phyloP scores from a whole-genome alignment of 2,113 vertebrate species.

The Pantherophis guttatus region DNA sequence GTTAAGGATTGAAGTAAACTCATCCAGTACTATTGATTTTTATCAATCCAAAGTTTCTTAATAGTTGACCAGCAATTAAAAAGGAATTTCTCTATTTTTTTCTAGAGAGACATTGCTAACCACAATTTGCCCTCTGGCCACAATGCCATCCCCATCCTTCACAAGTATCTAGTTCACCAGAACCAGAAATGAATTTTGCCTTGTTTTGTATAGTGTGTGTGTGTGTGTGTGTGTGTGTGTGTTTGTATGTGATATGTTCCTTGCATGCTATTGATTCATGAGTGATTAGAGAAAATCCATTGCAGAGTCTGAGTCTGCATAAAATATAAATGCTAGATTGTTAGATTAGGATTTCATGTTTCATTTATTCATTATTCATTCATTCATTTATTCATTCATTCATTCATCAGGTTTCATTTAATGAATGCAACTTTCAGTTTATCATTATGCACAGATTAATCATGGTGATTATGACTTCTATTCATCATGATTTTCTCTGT shows the following conservation, averaged over 20 bases:
- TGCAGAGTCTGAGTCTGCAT: background rate
- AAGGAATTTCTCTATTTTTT: background rate
- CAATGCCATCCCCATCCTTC: background rate
- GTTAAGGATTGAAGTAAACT: background rate
- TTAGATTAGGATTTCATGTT: background rate
- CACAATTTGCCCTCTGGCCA: background rate
- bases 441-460: background rate
- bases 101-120: background rate
- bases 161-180: background rate
- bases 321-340: background rate
- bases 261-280: background rate
- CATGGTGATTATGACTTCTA: background rate
- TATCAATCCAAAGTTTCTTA: background rate
- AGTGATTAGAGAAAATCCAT: background rate
- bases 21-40: background rate
- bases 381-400: background rate
- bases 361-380: background rate
- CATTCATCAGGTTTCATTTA: background rate
- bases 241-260: too few species aligned
- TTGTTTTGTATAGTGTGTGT: background rate
- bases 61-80: background rate
- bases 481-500: background rate
- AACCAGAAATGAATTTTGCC: background rate
- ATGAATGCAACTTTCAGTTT: background rate
- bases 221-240: too few species aligned